These are phyloP conservation scores for Galerucella pusilla DNA, from an alignment of 2,888 invertebrate genomes.

Conservation along the genomic window DNA sequence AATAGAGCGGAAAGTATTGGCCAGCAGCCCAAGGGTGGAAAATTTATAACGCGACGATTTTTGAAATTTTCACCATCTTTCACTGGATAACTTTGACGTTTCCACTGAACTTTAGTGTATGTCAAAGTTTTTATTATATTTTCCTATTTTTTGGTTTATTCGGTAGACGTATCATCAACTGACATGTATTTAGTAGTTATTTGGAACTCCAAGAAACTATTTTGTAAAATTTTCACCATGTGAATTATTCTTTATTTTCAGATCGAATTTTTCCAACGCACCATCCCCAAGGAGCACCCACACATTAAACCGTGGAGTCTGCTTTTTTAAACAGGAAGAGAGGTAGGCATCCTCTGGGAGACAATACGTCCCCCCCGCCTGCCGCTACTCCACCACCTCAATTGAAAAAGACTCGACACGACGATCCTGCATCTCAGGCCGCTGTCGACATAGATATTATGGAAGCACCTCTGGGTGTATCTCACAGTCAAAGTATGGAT, in stretches of 20 bases:
- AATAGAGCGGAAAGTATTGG: too few relatives aligned
- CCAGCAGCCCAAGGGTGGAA: too few relatives aligned
- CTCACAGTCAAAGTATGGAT: constrained; percentile 97
- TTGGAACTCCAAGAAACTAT: too few relatives aligned
- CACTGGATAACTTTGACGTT: too few relatives aligned
- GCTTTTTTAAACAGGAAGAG: constrained; percentile 65
- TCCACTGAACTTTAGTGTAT: too few relatives aligned
- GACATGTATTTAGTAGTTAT: too few relatives aligned
- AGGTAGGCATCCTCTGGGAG: constrained; percentile 65
- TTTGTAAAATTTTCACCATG: too few relatives aligned
- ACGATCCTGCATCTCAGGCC: constrained; percentile 57
- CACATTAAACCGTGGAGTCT: constrained; percentile 65
- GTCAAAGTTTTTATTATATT: too few relatives aligned
- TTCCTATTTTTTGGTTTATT: too few relatives aligned
- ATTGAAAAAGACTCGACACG: constrained; percentile 64
- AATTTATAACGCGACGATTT: too few relatives aligned
- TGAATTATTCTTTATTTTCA: background rate
- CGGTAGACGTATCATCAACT: too few relatives aligned
- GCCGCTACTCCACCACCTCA: constrained; percentile 62
- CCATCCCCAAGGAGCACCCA: constrained; percentile 48
- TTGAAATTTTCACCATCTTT: too few relatives aligned
- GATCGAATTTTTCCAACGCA: constrained; percentile 21
- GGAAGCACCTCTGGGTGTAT: constrained; percentile 78
- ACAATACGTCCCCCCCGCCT: constrained; percentile 50
- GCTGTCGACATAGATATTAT: constrained; percentile 65